These are phyloP conservation scores for Criorhina ranunculi DNA, from an alignment of 2,888 invertebrate genomes.

Conservation along the genomic window DNA sequence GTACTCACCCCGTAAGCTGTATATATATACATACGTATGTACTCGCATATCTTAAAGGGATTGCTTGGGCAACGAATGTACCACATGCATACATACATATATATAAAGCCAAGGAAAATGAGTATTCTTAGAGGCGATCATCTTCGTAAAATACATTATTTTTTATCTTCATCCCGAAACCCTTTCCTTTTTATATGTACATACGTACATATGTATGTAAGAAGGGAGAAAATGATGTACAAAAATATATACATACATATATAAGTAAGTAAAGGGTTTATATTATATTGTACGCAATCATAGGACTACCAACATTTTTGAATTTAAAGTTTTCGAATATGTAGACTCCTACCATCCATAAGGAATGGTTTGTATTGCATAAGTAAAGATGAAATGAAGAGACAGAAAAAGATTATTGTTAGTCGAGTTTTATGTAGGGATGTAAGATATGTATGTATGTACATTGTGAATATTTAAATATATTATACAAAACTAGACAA, in stretches of 20 bases:
- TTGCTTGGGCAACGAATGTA: neutral
- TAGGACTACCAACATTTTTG: neutral
- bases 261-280: too few species aligned
- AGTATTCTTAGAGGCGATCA: slow-evolving; percentile 16
- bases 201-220: neutral
- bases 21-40: neutral
- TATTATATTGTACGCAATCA: too few species aligned
- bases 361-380: neutral
- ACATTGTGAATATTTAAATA: too few species aligned
- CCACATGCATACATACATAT: too few species aligned
- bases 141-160: slow-evolving; percentile 12
- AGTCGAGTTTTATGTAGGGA: too few species aligned
- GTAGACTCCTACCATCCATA: neutral
- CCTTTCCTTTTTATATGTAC: neutral
- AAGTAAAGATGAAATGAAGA: neutral
- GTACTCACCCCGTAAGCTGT: neutral
- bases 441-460: too few species aligned
- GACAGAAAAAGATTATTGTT: neutral
- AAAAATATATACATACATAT: neutral
- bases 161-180: slow-evolving; percentile 11
- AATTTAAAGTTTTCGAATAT: neutral
- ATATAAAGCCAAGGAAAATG: neutral
- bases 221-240: neutral
- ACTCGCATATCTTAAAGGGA: slow-evolving; percentile 17
- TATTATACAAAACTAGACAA: too few species aligned